Conservation (phyloP, 2,113 vertebrate genomes). For the Peucedramus taeniatus region DNA sequence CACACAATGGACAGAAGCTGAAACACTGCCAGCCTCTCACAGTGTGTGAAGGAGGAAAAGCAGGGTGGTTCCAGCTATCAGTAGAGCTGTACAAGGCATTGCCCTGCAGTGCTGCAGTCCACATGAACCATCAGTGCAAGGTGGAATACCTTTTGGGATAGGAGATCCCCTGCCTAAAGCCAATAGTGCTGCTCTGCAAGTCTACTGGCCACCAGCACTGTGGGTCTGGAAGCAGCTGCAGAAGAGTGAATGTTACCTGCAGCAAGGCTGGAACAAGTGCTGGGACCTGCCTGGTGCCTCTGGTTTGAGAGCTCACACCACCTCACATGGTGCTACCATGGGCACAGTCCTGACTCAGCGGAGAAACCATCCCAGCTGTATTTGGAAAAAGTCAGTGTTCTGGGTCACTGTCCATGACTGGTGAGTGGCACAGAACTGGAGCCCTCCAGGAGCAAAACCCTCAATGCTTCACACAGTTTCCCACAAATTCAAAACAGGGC, state of each 20-base stretch:
- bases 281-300: not conserved
- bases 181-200: not conserved
- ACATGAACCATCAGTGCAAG: not conserved
- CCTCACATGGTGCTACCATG: not conserved
- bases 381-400: not conserved
- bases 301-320: not conserved
- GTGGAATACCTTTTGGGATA: not conserved
- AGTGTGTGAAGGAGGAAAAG: not conserved
- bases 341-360: not conserved
- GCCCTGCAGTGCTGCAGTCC: not conserved
- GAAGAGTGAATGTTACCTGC: not conserved
- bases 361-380: not conserved
- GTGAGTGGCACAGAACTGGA: not conserved
- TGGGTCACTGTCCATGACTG: accelerated
- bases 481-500: not conserved
- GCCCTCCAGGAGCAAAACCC: not conserved
- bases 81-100: not conserved
- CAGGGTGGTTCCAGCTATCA: not conserved
- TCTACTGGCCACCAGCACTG: not conserved
- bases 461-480: not conserved
- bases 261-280: not conserved
- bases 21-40: not conserved
- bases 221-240: not conserved
- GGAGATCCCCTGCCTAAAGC: not conserved
- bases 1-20: slow-evolving; percentile 5